A percentile compares a stretch with the other conserved stretches of the same genome.
Conservation (phyloP, 1,140 invertebrate genomes). For the Bombus ignitus region DNA sequence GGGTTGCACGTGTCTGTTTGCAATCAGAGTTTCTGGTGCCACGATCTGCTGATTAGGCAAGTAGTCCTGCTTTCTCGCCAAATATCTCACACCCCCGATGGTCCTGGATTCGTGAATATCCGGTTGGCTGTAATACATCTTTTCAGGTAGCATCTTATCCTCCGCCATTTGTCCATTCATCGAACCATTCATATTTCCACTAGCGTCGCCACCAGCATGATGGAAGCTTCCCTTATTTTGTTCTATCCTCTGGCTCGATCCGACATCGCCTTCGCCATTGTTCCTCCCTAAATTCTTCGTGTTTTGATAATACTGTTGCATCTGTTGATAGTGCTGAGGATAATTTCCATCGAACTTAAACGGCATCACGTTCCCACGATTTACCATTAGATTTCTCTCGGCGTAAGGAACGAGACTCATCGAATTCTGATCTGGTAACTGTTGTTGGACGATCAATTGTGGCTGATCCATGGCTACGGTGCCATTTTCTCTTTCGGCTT, state of each 20-base stretch:
- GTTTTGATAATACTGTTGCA: conserved; percentile 53
- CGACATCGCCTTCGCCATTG: conserved; percentile 49
- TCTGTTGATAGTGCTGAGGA: conserved; percentile 47
- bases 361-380: not conserved
- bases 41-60: conserved; percentile 37
- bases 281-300: not conserved
- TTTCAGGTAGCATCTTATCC: not conserved
- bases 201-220: conserved; percentile 50
- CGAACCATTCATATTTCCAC: not conserved
- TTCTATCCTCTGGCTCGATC: not conserved
- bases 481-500: conserved; percentile 57
- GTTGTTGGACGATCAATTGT: not conserved
- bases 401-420: not conserved
- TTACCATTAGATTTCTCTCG: not conserved
- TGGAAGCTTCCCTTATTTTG: conserved; percentile 9
- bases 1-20: conserved; percentile 47
- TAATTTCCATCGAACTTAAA: conserved; percentile 6
- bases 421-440: not conserved
- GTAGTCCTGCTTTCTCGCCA: conserved; percentile 63
- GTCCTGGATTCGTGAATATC: conserved; percentile 59
- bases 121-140: conserved; percentile 25
- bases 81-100: conserved; percentile 68
- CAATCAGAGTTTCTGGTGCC: conserved; percentile 32
- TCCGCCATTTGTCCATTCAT: not conserved
- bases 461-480: not conserved